These are phyloP conservation scores for Ips nitidus DNA, from an alignment of 1,140 invertebrate species.

Conservation along the genomic window DNA sequence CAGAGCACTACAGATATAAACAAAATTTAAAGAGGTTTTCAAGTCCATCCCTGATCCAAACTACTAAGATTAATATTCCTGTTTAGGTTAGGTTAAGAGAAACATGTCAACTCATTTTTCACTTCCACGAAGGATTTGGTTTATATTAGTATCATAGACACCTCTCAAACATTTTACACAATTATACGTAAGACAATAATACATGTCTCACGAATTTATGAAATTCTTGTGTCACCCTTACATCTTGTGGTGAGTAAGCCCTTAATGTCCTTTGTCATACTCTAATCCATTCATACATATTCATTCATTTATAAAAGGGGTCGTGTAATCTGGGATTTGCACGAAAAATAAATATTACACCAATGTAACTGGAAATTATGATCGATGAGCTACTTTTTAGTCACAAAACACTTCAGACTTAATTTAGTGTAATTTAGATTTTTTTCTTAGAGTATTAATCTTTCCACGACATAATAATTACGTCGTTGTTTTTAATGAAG, in stretches of 20 bases:
- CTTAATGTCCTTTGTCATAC: conserved; percentile 20
- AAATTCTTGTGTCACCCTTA: conserved; percentile 18
- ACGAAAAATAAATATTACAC: conserved; percentile 21
- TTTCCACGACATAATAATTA: too few relatives aligned
- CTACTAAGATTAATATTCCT: conserved; percentile 14
- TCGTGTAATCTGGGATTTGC: conserved; percentile 7
- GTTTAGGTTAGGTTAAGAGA: conserved; percentile 14
- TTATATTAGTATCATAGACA: background rate
- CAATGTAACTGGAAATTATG: background rate
- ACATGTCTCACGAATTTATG: conserved; percentile 11
- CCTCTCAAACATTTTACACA: too few relatives aligned
- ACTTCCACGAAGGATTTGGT: conserved; percentile 18
- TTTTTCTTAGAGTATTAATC: too few relatives aligned
- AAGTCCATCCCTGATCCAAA: too few relatives aligned
- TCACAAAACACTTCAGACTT: too few relatives aligned
- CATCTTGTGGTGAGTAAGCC: conserved; percentile 20
- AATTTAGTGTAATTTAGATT: too few relatives aligned
- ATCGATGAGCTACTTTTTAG: background rate
- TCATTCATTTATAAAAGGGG: conserved; percentile 17
- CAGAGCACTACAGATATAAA: too few relatives aligned
- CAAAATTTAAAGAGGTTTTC: too few relatives aligned
- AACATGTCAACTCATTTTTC: conserved; percentile 22
- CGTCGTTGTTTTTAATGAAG: too few relatives aligned
- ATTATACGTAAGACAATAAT: conserved; percentile 6
- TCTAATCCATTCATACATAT: conserved; percentile 21